Evolutionary conservation across 2,113 vertebrate genomes (phyloP), one percentile per base, ranked within the genome.

Genomic region (Peromyscus californicus): DNA sequence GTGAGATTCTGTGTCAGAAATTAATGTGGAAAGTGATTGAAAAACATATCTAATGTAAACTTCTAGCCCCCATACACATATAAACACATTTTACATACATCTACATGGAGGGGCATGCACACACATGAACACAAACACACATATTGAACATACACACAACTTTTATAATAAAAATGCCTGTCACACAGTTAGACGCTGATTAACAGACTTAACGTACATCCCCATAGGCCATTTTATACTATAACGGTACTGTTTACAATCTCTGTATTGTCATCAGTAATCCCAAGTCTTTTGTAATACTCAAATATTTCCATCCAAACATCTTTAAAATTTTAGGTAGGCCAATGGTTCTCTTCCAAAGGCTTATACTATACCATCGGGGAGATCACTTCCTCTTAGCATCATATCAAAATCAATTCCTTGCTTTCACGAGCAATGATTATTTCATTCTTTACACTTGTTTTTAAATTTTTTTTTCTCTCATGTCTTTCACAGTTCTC

Each of bases 241-340:
- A 9, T 1, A 21, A 45, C 0, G 3, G 61, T 24, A 39, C 17
- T 4, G 0, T 24, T 45, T 0, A 3, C 1, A 26, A 0, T 26
- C 8, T 79, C 11, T 1, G 0, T 89, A n/a, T 57, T 87, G 85
- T 59, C 39, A 78, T 42, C 57, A 78, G 67, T n/a, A 0, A 67
- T 67, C 76, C 4, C 57, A 48, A 19, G 5, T 31, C 5, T 74
- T 39, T 78, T 87, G 17, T 48, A 31, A 2, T 45, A 86, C 16
- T n/a, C 13, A 86, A 74, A 69, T 59, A 36, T 75, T 88, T n/a
- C n/a, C 22, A 51, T 36, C 10, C 7, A 42, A 89, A 94, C 16
- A 24, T 63, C 69, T 94, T 45, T 63, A 61, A 90, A 82, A 3
- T 86, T 86, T 84, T 70, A 93, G 3, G 70, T 39, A 61, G 15